phyloP scores from a whole-genome alignment of 1,140 invertebrate genomes.

The Zaprionus camerounensis region DNA sequence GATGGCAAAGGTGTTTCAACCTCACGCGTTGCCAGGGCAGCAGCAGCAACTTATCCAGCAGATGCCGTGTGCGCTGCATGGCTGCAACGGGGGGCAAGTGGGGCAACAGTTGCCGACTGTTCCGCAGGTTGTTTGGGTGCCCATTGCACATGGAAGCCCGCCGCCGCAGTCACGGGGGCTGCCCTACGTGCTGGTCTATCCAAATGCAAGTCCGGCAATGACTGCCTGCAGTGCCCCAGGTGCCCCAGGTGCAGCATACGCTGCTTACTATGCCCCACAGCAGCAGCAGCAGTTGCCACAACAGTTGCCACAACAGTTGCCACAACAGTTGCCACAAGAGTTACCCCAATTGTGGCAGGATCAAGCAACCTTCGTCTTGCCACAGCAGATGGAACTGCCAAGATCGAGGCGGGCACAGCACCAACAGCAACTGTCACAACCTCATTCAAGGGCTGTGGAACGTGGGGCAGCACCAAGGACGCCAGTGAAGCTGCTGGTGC shows the following conservation, averaged over 20 bases:
- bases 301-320: neutral
- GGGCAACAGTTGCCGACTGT: neutral
- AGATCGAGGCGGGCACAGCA: neutral
- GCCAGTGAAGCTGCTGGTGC: neutral
- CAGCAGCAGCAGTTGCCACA: slow-evolving; percentile 1
- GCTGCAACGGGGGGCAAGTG: neutral
- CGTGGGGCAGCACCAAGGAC: neutral
- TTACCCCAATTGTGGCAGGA: neutral
- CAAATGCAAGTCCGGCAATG: too few species aligned
- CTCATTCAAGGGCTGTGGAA: neutral
- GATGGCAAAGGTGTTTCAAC: neutral
- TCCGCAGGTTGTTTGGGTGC: neutral
- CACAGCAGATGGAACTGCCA: neutral
- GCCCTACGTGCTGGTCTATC: neutral
- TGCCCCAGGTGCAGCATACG: neutral
- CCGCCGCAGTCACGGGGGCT: neutral
- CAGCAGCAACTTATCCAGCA: neutral
- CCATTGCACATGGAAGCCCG: neutral
- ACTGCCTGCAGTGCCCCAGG: neutral
- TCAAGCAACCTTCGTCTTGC: too few species aligned
- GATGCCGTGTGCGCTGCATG: neutral
- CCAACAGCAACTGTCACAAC: neutral
- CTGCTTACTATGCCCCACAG: neutral
- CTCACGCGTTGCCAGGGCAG: neutral
- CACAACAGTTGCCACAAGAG: neutral